Conservation (phyloP, 2,113 vertebrate species). For the Hippocampus mohnikei region DNA sequence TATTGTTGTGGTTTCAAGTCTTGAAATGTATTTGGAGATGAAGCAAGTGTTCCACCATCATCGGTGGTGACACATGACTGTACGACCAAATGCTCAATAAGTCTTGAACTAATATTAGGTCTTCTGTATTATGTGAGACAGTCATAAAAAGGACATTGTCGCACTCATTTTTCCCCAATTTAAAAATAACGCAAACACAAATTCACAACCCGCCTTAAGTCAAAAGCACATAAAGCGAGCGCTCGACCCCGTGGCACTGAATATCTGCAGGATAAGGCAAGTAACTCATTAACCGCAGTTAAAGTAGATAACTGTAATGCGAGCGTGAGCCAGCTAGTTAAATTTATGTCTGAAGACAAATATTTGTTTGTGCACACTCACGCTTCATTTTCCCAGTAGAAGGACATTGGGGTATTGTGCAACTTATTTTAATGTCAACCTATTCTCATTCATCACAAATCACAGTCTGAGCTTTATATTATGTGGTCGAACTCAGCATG, state of each 20-base stretch:
- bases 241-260: slow-evolving; percentile 7
- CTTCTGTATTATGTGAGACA: neutral
- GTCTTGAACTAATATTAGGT: neutral
- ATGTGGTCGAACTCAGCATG: neutral
- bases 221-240: slow-evolving; percentile 8
- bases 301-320: slow-evolving; percentile 25
- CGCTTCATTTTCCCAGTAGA: neutral
- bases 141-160: neutral
- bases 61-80: neutral
- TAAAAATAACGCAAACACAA: neutral
- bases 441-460: slow-evolving; percentile 4
- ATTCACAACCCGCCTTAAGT: neutral
- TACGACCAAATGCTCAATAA: neutral
- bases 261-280: slow-evolving; percentile 22
- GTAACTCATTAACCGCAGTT: slow-evolving; percentile 40
- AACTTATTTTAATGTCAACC: neutral
- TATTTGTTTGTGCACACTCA: slow-evolving; percentile 2
- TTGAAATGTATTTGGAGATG: neutral
- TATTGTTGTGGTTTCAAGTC: neutral
- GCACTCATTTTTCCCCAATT: neutral
- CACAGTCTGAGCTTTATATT: slow-evolving; percentile 1
- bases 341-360: slow-evolving; percentile 10
- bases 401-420: neutral
- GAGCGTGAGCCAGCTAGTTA: slow-evolving; percentile 10
- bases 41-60: neutral